phyloP scores from a whole-genome alignment of 1,140 invertebrate genomes.

The Scylla paramamosain region DNA sequence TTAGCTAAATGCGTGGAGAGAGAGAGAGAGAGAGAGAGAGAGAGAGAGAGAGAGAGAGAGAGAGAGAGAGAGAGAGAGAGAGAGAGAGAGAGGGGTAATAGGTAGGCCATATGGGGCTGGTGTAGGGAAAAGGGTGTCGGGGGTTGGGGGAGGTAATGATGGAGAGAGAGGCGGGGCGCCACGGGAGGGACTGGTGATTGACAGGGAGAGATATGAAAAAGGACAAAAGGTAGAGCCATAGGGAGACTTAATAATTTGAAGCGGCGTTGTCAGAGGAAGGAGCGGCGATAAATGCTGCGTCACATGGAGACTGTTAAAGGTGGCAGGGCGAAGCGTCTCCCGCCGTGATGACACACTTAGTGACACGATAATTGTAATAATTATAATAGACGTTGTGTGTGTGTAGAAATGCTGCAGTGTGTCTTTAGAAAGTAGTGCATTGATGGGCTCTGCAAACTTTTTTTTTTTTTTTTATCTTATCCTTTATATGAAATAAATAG shows the following conservation, averaged over 20 bases:
- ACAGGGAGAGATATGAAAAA: background rate
- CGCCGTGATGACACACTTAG: too few species aligned
- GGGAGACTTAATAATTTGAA: conserved; percentile 5
- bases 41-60: background rate
- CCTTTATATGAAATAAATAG: too few species aligned
- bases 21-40: background rate
- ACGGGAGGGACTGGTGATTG: background rate
- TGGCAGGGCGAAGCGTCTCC: too few species aligned
- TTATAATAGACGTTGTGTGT: too few species aligned
- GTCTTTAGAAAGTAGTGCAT: too few species aligned
- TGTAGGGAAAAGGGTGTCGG: background rate
- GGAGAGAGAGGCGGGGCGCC: background rate
- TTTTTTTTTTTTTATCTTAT: too few species aligned
- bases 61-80: background rate
- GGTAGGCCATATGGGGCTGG: background rate
- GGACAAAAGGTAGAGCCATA: conserved; percentile 13
- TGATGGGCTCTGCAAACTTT: too few species aligned
- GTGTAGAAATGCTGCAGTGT: too few species aligned
- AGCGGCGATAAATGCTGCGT: background rate
- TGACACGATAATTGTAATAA: too few species aligned
- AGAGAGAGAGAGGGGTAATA: background rate
- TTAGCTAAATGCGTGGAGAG: too few species aligned
- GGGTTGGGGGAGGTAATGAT: background rate
- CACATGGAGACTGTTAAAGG: background rate
- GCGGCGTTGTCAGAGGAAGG: background rate